phyloP scores from a whole-genome alignment of 2,888 invertebrate species.

The Diaperis boleti region DNA sequence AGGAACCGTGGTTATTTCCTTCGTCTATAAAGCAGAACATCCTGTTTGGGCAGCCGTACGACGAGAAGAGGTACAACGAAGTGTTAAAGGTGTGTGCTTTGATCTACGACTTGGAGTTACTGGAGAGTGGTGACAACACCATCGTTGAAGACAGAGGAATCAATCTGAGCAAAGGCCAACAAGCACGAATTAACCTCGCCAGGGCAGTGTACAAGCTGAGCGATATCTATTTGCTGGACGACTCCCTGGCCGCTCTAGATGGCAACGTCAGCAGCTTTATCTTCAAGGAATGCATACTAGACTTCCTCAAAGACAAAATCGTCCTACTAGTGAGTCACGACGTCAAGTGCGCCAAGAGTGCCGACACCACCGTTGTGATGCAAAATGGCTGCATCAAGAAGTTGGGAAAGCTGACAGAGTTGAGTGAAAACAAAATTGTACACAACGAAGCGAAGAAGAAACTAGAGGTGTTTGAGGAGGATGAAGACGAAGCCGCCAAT shows the following conservation, averaged over 20 bases:
- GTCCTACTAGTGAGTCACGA: conserved; percentile 81
- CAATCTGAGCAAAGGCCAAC: conserved; percentile 82
- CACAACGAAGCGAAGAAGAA: too few relatives aligned
- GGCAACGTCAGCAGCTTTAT: conserved; percentile 86
- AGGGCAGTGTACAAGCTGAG: conserved; percentile 85
- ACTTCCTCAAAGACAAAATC: conserved; percentile 74
- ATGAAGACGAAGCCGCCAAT: background rate
- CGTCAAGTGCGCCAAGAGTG: conserved; percentile 71
- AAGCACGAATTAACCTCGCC: conserved; percentile 87
- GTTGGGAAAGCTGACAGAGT: too few relatives aligned
- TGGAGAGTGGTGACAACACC: conserved; percentile 83
- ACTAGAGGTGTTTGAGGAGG: conserved; percentile 57
- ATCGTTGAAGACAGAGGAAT: conserved; percentile 82
- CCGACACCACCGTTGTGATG: conserved; percentile 53
- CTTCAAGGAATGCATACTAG: conserved; percentile 80
- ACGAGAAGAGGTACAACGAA: conserved; percentile 69
- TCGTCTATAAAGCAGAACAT: conserved; percentile 81
- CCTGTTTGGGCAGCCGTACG: conserved; percentile 76
- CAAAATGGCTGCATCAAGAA: too few relatives aligned
- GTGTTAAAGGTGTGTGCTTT: conserved; percentile 77
- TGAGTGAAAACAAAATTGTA: too few relatives aligned
- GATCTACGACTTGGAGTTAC: conserved; percentile 76
- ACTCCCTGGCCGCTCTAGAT: conserved; percentile 90
- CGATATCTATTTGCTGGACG: conserved; percentile 88
- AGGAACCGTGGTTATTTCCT: conserved; percentile 74